Base-by-base conservation (phyloP, 2,888 invertebrate genomes). In the Mesoligia furuncula region DNA sequence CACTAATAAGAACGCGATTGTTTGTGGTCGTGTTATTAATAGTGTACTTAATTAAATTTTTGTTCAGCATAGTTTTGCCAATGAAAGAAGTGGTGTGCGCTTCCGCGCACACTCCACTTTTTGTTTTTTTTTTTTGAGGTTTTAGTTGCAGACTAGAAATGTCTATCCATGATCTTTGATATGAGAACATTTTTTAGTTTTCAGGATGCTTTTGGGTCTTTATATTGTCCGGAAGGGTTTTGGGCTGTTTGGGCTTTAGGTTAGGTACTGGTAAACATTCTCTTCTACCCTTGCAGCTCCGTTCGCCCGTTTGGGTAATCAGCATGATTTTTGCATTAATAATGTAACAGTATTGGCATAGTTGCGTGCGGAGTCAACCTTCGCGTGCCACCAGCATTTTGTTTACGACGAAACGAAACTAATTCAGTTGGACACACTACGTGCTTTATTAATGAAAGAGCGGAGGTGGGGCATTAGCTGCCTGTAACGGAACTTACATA, bases 401-500 rank as follows among this genome's bases (percentile, higher is more conserved):
- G 79, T 87, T 83, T 81, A 85, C 79, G 82, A 85, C 87, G 68
- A 85, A 85, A 88, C 85, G 84, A 85, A 90, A 87, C 89, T 88
- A 89, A 90, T 90, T 89, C 85, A 87, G 81, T 89, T 88, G 85
- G 88, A 86, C 88, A 86, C 88, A 88, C 90, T 87, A 89, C 89
- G 92, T 91, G 90, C 89, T 91, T 90, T 85, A 88, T 92, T 92
- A 93, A 94, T 93, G 91, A 93, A 93, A 92, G 85, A 90, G 86
- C 84, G 85, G 89, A 91, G 92, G 92, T 91, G 91, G 91, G 89
- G 89, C 88, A 81, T 85, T 86, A 87, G 84, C 85, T 87, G 89
- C 85, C 87, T 90, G 90, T 92, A 93, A 92, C 92, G 92, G 92
- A 91, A 90, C 92, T 94, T 93, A 93, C 92, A 92, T 93, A 94